Evolutionary conservation across 1,140 invertebrate genomes (phyloP), one percentile per base, ranked within the genome.

Genomic region (Penaeus japonicus): DNA sequence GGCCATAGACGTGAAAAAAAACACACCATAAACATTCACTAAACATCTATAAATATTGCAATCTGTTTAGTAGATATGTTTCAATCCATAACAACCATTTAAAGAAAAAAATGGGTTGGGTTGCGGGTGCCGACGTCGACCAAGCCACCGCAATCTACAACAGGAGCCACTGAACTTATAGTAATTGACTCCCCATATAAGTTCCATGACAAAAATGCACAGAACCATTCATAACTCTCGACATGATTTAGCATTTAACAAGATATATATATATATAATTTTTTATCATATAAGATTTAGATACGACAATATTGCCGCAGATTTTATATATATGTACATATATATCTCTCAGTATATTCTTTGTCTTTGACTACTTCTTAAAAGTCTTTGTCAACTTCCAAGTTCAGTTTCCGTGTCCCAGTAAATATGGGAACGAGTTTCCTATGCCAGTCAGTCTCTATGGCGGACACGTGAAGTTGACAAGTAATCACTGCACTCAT

Each of bases 401-500:
- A 15, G 32, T 1, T 15, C 30, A 70, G 65, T 70, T 70, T 27
- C 30, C 15, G 24, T 27, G 24, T 70, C 4, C 65, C 55, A 30
- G 47, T 59, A 83, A 12, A 83, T 62, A 15, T 39, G 39, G 39
- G 3, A 39, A 39, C 39, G 3, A 47, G 47, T 75, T 70, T 84
- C 35, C 53, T 7, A 39, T 53, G 22, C 35, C 35, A 85, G 47
- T 24, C 55, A 85, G 27, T 27, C 77, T 27, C 47, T 75, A 22
- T 75, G 47, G 73, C 65, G 65, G 24, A 73, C 12, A 32, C 32
- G 10, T 55, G 70, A 73, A 57, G 27, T 27, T 73, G 39, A 57
- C 35, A 83, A 22, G 39, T 57, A 83, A 70, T 70, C 59, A 22
- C 32, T 55, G n/a, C n/a, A 54, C 70, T 90, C 85, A 97, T 94